These are phyloP conservation scores for Xenus cinereus DNA, from an alignment of 2,113 vertebrate species.

Conservation along the genomic window DNA sequence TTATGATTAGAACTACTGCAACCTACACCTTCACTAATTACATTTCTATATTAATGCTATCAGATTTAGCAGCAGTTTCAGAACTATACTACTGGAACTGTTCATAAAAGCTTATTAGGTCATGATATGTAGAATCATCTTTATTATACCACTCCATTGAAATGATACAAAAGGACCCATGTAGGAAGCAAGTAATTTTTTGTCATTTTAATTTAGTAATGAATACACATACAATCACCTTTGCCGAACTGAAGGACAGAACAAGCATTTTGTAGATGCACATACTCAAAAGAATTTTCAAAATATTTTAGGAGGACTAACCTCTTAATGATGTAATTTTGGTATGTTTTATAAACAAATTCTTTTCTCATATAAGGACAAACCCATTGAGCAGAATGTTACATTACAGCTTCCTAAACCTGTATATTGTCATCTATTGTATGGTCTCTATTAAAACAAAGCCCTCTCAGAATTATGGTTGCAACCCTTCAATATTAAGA, in stretches of 20 bases:
- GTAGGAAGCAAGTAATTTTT: neutral
- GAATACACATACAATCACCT: neutral
- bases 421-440: neutral
- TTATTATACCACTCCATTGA: neutral
- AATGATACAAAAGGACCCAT: neutral
- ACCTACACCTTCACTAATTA: neutral
- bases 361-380: neutral
- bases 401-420: neutral
- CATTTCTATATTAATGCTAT: neutral
- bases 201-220: neutral
- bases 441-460: neutral
- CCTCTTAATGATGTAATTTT: neutral
- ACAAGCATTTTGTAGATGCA: neutral
- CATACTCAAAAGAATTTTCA: neutral
- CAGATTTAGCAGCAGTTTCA: neutral
- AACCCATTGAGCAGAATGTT: neutral
- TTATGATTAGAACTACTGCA: neutral
- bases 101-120: neutral
- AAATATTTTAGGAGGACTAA: neutral
- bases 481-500: neutral
- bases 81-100: neutral
- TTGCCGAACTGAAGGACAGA: neutral
- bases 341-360: neutral
- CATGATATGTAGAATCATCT: neutral
- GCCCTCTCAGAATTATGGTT: neutral